A percentile compares a stretch with the other conserved stretches of the same genome.
These are phyloP conservation scores for Alloplasta piceator DNA, from an alignment of 2,888 invertebrate species.

Conservation along the genomic window DNA sequence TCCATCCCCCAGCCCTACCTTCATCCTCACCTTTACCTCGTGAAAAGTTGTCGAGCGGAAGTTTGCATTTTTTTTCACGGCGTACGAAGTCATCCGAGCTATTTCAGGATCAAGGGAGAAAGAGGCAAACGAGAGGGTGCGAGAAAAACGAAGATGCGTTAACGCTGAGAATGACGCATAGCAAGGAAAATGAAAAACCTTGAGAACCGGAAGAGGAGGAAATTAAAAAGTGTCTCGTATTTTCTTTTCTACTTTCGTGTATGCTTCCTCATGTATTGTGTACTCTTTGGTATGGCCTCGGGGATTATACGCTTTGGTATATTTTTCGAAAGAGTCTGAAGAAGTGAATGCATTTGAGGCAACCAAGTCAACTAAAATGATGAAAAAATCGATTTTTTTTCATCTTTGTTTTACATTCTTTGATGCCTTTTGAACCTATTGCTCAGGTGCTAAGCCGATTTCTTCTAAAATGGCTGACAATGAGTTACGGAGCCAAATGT, in stretches of 20 bases:
- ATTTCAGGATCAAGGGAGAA: conserved; percentile 18
- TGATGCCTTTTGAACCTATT: too few relatives aligned
- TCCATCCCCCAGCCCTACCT: background rate
- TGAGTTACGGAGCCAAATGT: too few relatives aligned
- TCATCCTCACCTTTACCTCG: conserved; percentile 5
- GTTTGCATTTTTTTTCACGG: conserved; percentile 52
- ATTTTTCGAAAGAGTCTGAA: too few relatives aligned
- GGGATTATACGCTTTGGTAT: too few relatives aligned
- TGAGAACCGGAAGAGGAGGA: conserved; percentile 48
- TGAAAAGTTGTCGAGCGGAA: conserved; percentile 31
- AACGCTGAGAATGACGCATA: background rate
- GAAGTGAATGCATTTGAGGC: too few relatives aligned
- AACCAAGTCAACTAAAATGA: too few relatives aligned
- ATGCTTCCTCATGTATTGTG: too few relatives aligned
- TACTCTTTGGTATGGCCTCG: too few relatives aligned
- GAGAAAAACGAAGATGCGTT: background rate
- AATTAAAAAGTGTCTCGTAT: conserved; percentile 52
- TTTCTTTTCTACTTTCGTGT: conserved; percentile 3
- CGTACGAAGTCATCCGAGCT: conserved; percentile 24
- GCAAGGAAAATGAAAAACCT: conserved; percentile 12
- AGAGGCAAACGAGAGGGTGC: background rate
- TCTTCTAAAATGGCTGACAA: too few relatives aligned
- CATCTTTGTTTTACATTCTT: too few relatives aligned
- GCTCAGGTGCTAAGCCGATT: too few relatives aligned
- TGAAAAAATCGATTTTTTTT: too few relatives aligned